Base-by-base conservation (phyloP, 2,113 vertebrate genomes). In the Octodon degus region DNA sequence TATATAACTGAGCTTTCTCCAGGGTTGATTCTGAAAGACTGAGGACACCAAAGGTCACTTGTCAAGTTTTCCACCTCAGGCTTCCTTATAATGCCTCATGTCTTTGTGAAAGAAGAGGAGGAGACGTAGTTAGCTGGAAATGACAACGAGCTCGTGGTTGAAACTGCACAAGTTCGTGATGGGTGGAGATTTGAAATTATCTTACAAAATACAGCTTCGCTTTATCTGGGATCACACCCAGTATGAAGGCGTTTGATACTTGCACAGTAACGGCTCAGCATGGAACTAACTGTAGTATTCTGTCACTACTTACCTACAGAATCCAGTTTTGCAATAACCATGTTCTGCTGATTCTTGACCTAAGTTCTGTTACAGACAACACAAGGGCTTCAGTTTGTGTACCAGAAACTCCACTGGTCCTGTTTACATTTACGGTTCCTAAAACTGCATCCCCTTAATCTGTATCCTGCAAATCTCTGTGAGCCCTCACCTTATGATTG, bases 61-160 rank as follows among this genome's bases (percentile, higher is more conserved):
- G 50, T 30, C 34, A 55, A 27, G 58, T 9, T 80, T 67, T 70
- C 22, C 17, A 16, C 5, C 37, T 79, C 5, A 50, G 50, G 50
- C 50, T 89, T 53, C 32, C 22, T 27, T 55, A 32, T 67, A 37
- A 86, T 37, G 17, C 2, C n/a, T 82, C 70, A 4, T 27, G 53
- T 40, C 37, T 86, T 47, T 65, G 37, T 7, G 24, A 27, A 67
- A n/a, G 50, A 60, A n/a, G 17, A 34, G 55, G 17, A 34, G 55
- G n/a, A 11, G 5, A 62, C 22, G 11, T 2, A 50, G 17, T 7
- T 47, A 58, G 34, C 3, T 50, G 40, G 7, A 70, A 79, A 62
- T 0, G 1, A 32, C 84, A 32, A 65, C n/a, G 9, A 77, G 19
- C 25, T 22, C 16, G 70, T 2, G 1, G 10, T 14, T 5, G 0